Conservation (phyloP, 2,888 invertebrate species). For the Brachypalpus laphriformis region DNA sequence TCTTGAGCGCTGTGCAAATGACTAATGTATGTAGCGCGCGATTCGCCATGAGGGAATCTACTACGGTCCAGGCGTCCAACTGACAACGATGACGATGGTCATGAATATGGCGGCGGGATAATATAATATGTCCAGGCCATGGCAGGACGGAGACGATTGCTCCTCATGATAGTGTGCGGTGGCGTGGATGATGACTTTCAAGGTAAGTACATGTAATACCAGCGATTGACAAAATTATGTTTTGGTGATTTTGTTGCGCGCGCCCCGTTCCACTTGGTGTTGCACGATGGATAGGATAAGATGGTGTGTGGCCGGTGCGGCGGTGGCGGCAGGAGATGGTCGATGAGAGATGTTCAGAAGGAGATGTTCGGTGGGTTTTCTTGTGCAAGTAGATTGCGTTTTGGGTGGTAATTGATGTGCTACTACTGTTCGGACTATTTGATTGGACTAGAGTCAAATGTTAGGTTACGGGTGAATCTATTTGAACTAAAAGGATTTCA, state of each 20-base stretch:
- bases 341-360: neutral
- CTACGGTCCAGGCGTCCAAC: slow-evolving; percentile 66
- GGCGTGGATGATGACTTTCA: slow-evolving; percentile 73
- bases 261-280: slow-evolving; percentile 14
- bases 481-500: slow-evolving; percentile 41
- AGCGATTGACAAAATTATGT: slow-evolving; percentile 73
- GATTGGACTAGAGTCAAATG: slow-evolving; percentile 22
- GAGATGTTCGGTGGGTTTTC: slow-evolving; percentile 30
- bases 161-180: slow-evolving; percentile 72
- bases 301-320: neutral
- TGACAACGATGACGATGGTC: slow-evolving; percentile 74
- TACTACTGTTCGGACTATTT: slow-evolving; percentile 44
- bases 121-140: slow-evolving; percentile 71
- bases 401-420: slow-evolving; percentile 69
- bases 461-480: slow-evolving; percentile 12
- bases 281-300: neutral
- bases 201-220: slow-evolving; percentile 73
- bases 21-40: slow-evolving; percentile 74
- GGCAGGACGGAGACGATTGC: slow-evolving; percentile 72
- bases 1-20: slow-evolving; percentile 70
- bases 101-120: slow-evolving; percentile 74
- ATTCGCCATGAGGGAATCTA: slow-evolving; percentile 70
- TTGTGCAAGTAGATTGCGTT: slow-evolving; percentile 56
- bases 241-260: slow-evolving; percentile 66
- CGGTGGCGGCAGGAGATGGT: neutral